Evolutionary conservation across 1,140 invertebrate species (phyloP).

Genomic region (Zaprionus capensis): DNA sequence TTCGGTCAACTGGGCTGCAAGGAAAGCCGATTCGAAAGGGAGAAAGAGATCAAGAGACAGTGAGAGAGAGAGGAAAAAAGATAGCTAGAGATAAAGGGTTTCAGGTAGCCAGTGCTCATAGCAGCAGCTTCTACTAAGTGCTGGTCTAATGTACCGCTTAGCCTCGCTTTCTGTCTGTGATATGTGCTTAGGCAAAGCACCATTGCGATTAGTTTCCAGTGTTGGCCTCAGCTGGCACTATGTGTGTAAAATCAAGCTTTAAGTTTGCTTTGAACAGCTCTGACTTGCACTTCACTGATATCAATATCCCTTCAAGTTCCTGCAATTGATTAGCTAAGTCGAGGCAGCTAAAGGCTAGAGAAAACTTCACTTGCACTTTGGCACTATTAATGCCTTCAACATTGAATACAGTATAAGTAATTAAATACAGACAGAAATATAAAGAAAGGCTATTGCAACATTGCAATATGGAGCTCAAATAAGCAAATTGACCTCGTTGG

Average conservation of each 20-base stretch:
- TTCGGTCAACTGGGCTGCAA: constrained; percentile 50
- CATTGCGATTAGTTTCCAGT: constrained; percentile 14
- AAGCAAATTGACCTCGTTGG: too few relatives aligned
- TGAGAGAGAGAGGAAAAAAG: too few relatives aligned
- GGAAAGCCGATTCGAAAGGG: background rate
- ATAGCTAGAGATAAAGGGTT: background rate
- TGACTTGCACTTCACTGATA: background rate
- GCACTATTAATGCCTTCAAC: too few relatives aligned
- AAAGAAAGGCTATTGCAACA: too few relatives aligned
- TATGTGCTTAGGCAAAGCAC: constrained; percentile 45
- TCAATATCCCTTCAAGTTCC: background rate
- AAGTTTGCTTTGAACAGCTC: background rate
- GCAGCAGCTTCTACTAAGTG: constrained; percentile 53
- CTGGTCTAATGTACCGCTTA: constrained; percentile 61
- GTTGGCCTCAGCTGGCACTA: constrained; percentile 25
- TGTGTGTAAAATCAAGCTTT: constrained; percentile 8
- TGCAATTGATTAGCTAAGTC: background rate
- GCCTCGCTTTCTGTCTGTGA: constrained; percentile 47
- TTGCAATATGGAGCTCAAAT: too few relatives aligned
- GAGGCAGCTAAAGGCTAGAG: background rate
- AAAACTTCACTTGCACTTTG: background rate
- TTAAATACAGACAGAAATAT: too few relatives aligned
- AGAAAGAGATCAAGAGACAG: background rate
- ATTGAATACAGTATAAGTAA: too few relatives aligned
- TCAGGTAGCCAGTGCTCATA: constrained; percentile 8